Percentiles rank a stretch among this genome's conserved stretches.
Conservation (phyloP, 30 jellyfish, hydroid and myxozoan species). For the Aurelia sp. region DNA sequence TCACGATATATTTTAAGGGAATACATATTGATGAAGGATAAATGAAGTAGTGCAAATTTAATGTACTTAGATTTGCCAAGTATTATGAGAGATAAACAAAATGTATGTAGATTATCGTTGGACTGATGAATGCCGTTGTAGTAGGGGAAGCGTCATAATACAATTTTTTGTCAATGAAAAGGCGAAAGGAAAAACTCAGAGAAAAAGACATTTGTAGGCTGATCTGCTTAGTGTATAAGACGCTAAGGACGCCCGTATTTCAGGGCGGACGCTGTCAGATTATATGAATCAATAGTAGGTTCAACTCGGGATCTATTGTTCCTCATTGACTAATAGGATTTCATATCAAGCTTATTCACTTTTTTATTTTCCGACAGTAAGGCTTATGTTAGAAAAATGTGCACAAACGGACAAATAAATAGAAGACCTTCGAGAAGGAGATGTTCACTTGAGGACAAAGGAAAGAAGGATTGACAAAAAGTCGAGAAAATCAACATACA, state of each 20-base stretch:
- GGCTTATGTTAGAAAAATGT: slow-evolving; percentile 50
- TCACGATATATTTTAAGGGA: no score
- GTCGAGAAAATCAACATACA: background rate
- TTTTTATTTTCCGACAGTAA: slow-evolving; percentile 65
- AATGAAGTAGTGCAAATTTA: background rate
- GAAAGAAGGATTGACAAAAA: background rate
- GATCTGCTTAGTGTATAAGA: slow-evolving; percentile 53
- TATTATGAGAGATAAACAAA: background rate
- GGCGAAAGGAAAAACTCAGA: slow-evolving; percentile 38
- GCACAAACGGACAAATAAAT: slow-evolving; percentile 48
- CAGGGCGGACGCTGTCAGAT: slow-evolving; percentile 81
- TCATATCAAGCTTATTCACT: slow-evolving; percentile 58
- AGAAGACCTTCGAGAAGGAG: slow-evolving; percentile 38
- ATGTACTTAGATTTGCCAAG: slow-evolving; percentile 1
- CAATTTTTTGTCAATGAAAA: slow-evolving; percentile 1
- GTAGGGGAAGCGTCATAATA: slow-evolving; percentile 1
- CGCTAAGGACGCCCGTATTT: slow-evolving; percentile 66
- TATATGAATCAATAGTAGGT: slow-evolving; percentile 68
- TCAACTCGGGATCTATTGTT: slow-evolving; percentile 66
- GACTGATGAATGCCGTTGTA: background rate
- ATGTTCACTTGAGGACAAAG: slow-evolving; percentile 38
- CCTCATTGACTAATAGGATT: slow-evolving; percentile 51
- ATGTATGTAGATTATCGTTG: background rate
- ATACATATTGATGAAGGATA: no score
- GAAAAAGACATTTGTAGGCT: slow-evolving; percentile 27